Conservation (phyloP, 2,888 invertebrate species). For the Ferdinandea cuprea region DNA sequence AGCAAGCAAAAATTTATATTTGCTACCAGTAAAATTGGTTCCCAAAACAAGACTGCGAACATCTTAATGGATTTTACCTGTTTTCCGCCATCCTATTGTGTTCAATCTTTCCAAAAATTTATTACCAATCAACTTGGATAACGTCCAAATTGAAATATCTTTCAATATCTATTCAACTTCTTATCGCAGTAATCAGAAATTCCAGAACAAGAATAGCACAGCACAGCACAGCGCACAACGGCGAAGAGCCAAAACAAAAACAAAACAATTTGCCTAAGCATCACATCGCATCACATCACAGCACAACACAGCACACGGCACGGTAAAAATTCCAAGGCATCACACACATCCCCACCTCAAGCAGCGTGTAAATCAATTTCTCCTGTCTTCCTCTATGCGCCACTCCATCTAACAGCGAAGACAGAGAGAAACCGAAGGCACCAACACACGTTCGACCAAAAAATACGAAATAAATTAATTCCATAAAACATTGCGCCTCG, state of each 20-base stretch:
- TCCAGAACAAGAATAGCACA: constrained; percentile 1
- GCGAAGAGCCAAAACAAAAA: constrained; percentile 25
- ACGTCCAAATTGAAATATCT: constrained; percentile 29
- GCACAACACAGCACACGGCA: too few species aligned
- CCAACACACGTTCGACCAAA: background rate
- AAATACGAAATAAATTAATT: constrained; percentile 4
- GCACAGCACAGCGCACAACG: too few species aligned
- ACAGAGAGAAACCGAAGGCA: background rate
- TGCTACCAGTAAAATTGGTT: too few species aligned
- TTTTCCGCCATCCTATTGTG: background rate
- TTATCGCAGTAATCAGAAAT: constrained; percentile 19
- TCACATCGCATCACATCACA: constrained; percentile 31
- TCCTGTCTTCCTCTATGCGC: background rate
- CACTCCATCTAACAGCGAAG: background rate
- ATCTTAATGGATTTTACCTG: too few species aligned
- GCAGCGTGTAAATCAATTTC: constrained; percentile 60
- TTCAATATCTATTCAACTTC: constrained; percentile 6
- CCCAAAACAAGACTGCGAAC: too few species aligned
- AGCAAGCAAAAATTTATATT: too few species aligned
- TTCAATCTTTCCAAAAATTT: constrained; percentile 3
- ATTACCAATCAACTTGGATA: constrained; percentile 30
- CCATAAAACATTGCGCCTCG: constrained; percentile 25
- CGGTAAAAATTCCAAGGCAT: constrained; percentile 59
- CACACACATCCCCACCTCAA: constrained; percentile 46
- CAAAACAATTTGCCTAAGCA: constrained; percentile 47